Evolutionary conservation across 2,797 vertebrate genomes (phyloP).

Genomic region (Cynopterus sphinx): DNA sequence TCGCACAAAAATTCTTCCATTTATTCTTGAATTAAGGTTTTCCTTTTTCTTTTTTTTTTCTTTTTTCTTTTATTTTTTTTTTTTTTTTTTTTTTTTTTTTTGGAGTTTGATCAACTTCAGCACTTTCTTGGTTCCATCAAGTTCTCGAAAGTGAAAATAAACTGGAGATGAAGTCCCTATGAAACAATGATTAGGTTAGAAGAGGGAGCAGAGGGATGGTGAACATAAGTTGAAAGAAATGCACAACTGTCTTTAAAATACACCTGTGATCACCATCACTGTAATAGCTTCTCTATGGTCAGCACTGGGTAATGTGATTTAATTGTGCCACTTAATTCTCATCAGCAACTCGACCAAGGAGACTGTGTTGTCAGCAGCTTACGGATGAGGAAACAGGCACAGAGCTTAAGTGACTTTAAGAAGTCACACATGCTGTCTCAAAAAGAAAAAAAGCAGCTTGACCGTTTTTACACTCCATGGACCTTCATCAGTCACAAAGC

Average conservation of each 20-base stretch:
- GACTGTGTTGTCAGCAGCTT: too few species aligned
- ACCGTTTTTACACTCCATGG: not conserved
- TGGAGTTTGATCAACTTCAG: constrained; percentile 69
- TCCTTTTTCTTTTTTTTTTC: constrained; percentile 60
- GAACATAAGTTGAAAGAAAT: not conserved
- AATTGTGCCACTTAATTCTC: not conserved
- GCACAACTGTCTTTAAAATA: not conserved
- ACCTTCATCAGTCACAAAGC: not conserved
- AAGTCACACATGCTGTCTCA: not conserved
- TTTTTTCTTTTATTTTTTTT: too few species aligned
- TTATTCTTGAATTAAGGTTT: constrained; percentile 76
- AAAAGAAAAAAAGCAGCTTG: rapidly evolving
- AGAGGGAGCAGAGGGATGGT: not conserved
- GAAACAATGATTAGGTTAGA: not conserved
- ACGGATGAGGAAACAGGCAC: not conserved
- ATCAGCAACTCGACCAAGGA: not conserved
- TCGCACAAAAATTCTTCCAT: constrained; percentile 77
- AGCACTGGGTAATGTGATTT: too few species aligned
- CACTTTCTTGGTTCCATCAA: constrained; percentile 73
- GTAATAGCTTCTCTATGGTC: not conserved
- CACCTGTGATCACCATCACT: rapidly evolving
- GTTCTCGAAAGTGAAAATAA: constrained; percentile 76
- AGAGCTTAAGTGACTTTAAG: not conserved
- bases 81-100: constrained; percentile 72
- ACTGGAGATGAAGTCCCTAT: constrained; percentile 77